phyloP scores from a whole-genome alignment of 1,140 invertebrate genomes.

The Drosophila nigrodunni region DNA sequence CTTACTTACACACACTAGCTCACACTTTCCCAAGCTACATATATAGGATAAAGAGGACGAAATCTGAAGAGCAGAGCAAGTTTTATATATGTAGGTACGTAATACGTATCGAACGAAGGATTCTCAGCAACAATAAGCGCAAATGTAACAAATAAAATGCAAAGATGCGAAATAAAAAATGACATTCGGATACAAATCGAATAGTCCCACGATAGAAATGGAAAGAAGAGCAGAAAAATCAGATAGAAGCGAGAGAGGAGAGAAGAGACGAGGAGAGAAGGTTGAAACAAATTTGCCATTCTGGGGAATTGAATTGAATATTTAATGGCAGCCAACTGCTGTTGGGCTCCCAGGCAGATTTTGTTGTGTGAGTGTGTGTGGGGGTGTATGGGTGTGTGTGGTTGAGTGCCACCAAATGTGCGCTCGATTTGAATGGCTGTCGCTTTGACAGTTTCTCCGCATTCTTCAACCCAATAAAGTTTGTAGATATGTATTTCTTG shows the following conservation, averaged over 20 bases:
- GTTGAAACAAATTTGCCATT: conserved; percentile 24
- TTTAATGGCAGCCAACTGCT: conserved; percentile 80
- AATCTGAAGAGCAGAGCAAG: conserved; percentile 4
- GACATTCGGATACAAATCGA: conserved; percentile 83
- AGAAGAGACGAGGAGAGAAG: not conserved
- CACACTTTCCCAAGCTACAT: conserved; percentile 13
- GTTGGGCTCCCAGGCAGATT: conserved; percentile 37
- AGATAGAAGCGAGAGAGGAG: not conserved
- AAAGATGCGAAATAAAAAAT: conserved; percentile 82
- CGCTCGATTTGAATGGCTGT: conserved; percentile 34
- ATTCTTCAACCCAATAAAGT: not conserved
- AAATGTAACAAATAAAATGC: conserved; percentile 83
- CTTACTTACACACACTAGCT: not conserved
- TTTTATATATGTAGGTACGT: not conserved
- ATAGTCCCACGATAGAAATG: conserved; percentile 37
- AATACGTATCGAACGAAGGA: conserved; percentile 32
- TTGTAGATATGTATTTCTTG: conserved; percentile 10
- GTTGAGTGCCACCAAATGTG: conserved; percentile 36
- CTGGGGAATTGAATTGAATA: conserved; percentile 75
- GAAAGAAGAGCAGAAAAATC: conserved; percentile 17
- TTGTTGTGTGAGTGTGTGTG: conserved; percentile 18
- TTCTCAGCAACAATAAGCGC: conserved; percentile 51
- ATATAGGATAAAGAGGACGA: conserved; percentile 7
- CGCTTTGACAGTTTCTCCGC: conserved; percentile 24
- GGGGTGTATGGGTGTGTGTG: conserved; percentile 20